Evolutionary conservation across 2,888 invertebrate species (phyloP).

Genomic region (Nomada fucata): DNA sequence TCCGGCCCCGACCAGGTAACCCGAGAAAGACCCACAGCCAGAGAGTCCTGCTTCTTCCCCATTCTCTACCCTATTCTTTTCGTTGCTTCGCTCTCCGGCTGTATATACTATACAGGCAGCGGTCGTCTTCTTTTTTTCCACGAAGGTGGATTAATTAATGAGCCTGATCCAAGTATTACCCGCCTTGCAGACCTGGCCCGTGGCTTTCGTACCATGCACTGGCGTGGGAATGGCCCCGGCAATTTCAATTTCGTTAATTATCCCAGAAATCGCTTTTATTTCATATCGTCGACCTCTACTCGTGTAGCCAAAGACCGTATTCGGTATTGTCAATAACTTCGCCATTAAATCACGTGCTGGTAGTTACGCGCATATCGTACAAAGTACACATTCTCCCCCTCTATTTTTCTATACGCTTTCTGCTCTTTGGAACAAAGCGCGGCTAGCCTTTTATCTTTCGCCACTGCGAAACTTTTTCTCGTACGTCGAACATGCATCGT

Average conservation of each 20-base stretch:
- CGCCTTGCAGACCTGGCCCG: conserved; percentile 65
- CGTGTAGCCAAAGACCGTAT: conserved; percentile 20
- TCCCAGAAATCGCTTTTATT: conserved; percentile 56
- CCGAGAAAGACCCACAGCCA: conserved; percentile 68
- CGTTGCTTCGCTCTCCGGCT: background rate
- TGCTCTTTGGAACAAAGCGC: background rate
- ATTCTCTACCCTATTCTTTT: conserved; percentile 34
- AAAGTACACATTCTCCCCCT: background rate
- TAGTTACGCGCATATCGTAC: background rate
- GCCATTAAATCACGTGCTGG: conserved; percentile 43
- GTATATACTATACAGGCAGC: background rate
- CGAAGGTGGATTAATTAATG: conserved; percentile 78
- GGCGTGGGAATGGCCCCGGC: conserved; percentile 70
- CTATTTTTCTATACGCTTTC: background rate
- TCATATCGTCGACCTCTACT: conserved; percentile 35
- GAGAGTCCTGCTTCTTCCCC: conserved; percentile 53
- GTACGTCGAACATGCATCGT: background rate
- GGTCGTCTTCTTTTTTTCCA: conserved; percentile 57
- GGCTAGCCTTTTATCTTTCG: conserved; percentile 23
- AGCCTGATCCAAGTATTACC: conserved; percentile 76
- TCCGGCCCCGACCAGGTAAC: conserved; percentile 76
- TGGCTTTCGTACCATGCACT: conserved; percentile 61
- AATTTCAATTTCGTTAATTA: conserved; percentile 68
- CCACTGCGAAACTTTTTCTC: background rate
- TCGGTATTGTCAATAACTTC: conserved; percentile 49